Percentiles rank a stretch among this genome's conserved stretches.
Conservation (phyloP, 2,888 invertebrate genomes). For the Adineta ricciae region DNA sequence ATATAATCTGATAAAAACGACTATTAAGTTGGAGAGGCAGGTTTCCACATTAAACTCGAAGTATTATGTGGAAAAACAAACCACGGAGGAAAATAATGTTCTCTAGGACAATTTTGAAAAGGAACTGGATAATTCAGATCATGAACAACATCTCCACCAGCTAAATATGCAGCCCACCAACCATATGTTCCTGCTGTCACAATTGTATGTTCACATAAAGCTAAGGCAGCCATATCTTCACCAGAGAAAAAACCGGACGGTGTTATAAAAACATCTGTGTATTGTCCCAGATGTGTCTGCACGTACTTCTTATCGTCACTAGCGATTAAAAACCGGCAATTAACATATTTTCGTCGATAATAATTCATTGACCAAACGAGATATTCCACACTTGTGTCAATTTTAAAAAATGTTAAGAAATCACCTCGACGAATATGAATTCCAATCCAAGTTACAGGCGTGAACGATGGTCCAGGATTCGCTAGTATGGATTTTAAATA, state of each 20-base stretch:
- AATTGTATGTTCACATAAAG: conserved; percentile 11
- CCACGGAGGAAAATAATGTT: not conserved
- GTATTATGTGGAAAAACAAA: not conserved
- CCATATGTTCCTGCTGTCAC: conserved; percentile 3
- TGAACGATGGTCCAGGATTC: not conserved
- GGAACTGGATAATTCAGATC: not conserved
- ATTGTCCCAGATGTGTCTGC: not conserved
- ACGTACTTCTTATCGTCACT: not conserved
- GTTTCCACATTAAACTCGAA: not conserved
- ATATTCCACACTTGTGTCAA: not conserved
- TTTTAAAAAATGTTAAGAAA: conserved; percentile 1
- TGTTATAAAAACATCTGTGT: not conserved
- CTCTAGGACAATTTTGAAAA: not conserved
- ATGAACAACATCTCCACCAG: not conserved
- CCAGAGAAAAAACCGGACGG: not conserved
- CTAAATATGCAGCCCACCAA: not conserved
- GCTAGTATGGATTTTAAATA: not conserved
- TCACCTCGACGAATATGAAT: conserved; percentile 6
- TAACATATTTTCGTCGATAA: not conserved
- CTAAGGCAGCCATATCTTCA: not conserved
- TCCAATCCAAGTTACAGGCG: not conserved
- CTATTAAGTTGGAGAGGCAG: not conserved
- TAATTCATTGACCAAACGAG: not conserved
- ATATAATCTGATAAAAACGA: no score
- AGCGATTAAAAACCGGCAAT: not conserved